phyloP scores from a whole-genome alignment of 2,113 vertebrate species.

The Rhinichthys klamathensis region DNA sequence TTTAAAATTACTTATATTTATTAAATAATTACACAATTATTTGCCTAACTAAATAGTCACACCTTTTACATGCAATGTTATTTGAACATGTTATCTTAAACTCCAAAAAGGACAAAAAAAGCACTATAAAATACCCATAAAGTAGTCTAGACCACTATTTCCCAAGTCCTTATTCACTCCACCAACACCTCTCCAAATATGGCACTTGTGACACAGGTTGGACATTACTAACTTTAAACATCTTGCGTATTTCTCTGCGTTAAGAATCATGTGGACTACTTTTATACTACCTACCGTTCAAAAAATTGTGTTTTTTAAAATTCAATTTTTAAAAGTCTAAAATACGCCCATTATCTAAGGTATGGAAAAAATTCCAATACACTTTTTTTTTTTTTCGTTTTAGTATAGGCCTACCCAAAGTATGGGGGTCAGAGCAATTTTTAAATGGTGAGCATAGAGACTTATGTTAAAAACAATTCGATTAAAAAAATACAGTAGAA shows the following conservation, averaged over 20 bases:
- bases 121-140: background rate
- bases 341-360: no score
- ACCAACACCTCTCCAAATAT: background rate
- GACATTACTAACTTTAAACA: background rate
- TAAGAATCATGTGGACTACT: background rate
- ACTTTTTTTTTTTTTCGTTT: no score
- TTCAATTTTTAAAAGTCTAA: background rate
- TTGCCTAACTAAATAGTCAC: background rate
- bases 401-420: no score
- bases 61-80: background rate
- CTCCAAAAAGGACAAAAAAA: background rate
- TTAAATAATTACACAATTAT: background rate
- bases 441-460: no score
- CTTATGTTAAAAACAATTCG: background rate
- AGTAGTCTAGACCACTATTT: background rate
- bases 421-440: no score
- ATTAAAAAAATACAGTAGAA: background rate
- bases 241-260: background rate
- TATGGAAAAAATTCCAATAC: no score
- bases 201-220: background rate
- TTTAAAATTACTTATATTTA: background rate
- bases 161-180: background rate
- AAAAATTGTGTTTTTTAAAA: no score
- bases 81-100: background rate
- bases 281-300: no score